Conservation (phyloP, 2,888 invertebrate species). For the Erpobdella octoculata region DNA sequence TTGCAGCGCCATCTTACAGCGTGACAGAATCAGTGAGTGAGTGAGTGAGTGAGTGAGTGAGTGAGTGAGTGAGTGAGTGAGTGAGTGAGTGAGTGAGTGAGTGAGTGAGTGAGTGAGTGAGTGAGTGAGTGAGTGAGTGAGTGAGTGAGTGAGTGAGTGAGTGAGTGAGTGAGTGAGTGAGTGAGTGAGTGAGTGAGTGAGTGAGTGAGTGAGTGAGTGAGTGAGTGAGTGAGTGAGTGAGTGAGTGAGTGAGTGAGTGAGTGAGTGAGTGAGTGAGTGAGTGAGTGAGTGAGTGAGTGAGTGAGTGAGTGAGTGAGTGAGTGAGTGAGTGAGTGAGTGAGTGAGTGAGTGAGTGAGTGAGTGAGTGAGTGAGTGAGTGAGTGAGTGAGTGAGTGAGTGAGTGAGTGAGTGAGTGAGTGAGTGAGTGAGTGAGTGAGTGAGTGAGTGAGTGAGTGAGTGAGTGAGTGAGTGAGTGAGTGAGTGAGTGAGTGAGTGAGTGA, state of each 20-base stretch:
- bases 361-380: slow-evolving; percentile 3
- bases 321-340: not conserved
- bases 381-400: slow-evolving; percentile 10
- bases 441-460: slow-evolving; percentile 6
- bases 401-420: slow-evolving; percentile 9
- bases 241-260: not conserved
- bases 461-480: slow-evolving; percentile 13
- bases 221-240: not conserved
- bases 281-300: not conserved
- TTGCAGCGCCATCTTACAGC: no score
- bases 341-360: slow-evolving; percentile 36
- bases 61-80: no score
- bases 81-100: no score
- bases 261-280: not conserved
- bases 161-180: no score
- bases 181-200: no score
- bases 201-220: no score
- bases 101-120: no score
- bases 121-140: no score
- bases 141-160: no score
- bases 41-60: no score
- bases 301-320: not conserved
- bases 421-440: slow-evolving; percentile 12
- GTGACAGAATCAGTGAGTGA: no score
- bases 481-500: slow-evolving; percentile 15